phyloP scores from a whole-genome alignment of 2,113 vertebrate species.

The Pao palembangensis region DNA sequence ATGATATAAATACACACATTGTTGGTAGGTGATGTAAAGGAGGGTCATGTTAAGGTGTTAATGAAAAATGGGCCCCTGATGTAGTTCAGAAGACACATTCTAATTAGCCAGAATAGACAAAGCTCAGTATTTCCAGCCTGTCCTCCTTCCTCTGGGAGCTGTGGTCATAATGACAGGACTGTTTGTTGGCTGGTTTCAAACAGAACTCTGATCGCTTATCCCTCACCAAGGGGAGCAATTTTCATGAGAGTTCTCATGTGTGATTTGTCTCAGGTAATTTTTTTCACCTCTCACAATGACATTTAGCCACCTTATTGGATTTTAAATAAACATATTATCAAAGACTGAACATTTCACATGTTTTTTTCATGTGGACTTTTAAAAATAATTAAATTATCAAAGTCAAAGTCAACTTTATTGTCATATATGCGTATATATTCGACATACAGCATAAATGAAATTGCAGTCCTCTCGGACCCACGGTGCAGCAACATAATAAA shows the following conservation, averaged over 20 bases:
- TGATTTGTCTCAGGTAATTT: slow-evolving; percentile 18
- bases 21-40: no score
- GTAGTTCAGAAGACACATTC: slow-evolving; percentile 43
- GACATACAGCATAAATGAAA: no score
- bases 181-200: slow-evolving; percentile 63
- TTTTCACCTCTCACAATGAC: not conserved
- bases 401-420: no score
- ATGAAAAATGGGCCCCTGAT: slow-evolving; percentile 1
- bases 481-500: no score
- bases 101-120: slow-evolving; percentile 62
- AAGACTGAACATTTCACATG: no score
- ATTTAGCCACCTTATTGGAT: no score
- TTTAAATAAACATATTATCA: no score
- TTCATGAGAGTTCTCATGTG: slow-evolving; percentile 14
- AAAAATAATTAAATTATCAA: no score
- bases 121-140: slow-evolving; percentile 47
- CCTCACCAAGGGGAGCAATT: not conserved
- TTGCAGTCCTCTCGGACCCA: no score
- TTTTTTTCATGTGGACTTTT: no score
- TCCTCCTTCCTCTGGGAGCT: slow-evolving; percentile 45
- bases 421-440: no score
- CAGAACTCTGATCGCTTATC: slow-evolving; percentile 53
- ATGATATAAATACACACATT: slow-evolving; percentile 7
- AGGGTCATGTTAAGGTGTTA: not conserved
- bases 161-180: slow-evolving; percentile 52